Conservation (phyloP, 2,797 vertebrate species). For the Loriculus beryllinus region DNA sequence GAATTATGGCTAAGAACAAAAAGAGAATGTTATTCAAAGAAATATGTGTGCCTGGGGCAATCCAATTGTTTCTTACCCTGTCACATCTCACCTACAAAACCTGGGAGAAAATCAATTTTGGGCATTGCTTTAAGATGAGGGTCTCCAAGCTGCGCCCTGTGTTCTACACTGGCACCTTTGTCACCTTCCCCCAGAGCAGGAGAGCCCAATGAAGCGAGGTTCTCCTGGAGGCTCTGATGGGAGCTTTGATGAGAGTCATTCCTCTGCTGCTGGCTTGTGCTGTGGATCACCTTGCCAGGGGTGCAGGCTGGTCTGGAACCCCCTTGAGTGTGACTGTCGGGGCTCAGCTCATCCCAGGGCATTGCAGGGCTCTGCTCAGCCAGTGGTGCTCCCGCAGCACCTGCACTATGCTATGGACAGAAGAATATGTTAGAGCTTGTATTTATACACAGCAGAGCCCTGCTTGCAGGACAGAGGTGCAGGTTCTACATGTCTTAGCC, state of each 20-base stretch:
- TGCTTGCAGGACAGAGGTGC: not conserved
- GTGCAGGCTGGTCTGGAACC: not conserved
- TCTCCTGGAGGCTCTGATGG: not conserved
- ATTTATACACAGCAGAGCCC: not conserved
- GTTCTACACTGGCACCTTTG: not conserved
- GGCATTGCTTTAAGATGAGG: no score
- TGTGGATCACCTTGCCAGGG: not conserved
- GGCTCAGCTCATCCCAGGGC: conserved; percentile 13
- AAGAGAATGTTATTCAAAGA: not conserved
- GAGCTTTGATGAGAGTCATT: not conserved
- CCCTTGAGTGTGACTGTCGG: rapidly evolving
- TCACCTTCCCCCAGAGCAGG: not conserved
- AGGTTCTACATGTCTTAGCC: not conserved
- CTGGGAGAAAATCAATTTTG: conserved; percentile 42
- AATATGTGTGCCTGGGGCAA: not conserved
- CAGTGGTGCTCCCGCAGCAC: conserved; percentile 49
- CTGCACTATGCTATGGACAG: not conserved
- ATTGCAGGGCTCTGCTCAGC: conserved; percentile 52
- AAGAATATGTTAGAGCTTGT: not conserved
- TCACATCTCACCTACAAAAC: conserved; percentile 37
- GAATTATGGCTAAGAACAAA: not conserved
- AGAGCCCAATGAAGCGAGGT: not conserved
- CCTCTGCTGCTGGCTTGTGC: not conserved
- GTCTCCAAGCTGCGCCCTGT: not conserved
- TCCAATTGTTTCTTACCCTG: not conserved